Evolutionary conservation across 1,140 invertebrate species (phyloP).

Genomic region (Bathynomus jamesi): DNA sequence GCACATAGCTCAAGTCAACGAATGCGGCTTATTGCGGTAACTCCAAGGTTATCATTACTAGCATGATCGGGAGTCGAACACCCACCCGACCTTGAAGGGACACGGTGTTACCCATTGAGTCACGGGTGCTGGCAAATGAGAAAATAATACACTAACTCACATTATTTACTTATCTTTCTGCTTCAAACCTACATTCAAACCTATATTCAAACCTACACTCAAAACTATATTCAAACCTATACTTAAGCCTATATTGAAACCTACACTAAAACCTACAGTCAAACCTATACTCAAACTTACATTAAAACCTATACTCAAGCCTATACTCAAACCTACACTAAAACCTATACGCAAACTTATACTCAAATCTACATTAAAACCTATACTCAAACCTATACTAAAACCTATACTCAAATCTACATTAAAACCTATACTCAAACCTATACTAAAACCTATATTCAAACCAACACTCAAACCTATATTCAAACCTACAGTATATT

Average conservation of each 20-base stretch:
- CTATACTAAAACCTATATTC: not conserved
- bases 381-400: not conserved
- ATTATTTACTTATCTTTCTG: too few relatives aligned
- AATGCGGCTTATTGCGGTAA: too few relatives aligned
- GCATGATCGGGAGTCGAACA: too few relatives aligned
- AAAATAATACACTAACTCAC: too few relatives aligned
- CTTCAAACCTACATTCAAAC: not conserved
- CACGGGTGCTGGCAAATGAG: too few relatives aligned
- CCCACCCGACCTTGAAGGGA: too few relatives aligned
- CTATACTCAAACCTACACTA: not conserved
- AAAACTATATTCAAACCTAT: not conserved
- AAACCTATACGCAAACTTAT: not conserved
- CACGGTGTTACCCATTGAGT: too few relatives aligned
- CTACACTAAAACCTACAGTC: not conserved
- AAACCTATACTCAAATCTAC: not conserved
- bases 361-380: not conserved
- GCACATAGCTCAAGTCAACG: too few relatives aligned
- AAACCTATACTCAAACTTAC: not conserved
- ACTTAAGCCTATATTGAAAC: not conserved
- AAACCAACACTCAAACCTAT: not conserved
- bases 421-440: not conserved
- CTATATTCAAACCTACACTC: not conserved
- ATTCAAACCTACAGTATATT: not conserved
- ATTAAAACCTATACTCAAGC: not conserved
- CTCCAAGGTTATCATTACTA: too few relatives aligned